A percentile compares a stretch with the other conserved stretches of the same genome.
Conservation (phyloP, 2,888 invertebrate species). For the Mythimna albipuncta region DNA sequence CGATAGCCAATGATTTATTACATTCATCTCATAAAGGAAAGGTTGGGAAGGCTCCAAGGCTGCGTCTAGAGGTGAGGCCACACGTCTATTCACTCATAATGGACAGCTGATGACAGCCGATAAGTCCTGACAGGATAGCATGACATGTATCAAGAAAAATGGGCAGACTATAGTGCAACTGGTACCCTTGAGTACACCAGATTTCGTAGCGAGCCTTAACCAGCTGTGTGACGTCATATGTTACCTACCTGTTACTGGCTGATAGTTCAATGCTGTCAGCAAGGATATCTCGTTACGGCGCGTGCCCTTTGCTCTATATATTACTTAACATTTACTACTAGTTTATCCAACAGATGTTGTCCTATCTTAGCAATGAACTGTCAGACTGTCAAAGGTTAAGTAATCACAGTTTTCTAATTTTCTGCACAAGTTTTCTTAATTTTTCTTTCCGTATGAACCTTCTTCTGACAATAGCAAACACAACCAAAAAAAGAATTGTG, state of each 20-base stretch:
- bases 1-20: constrained; percentile 71
- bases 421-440: no score
- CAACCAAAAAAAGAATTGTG: no score
- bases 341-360: no score
- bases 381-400: no score
- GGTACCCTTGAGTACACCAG: constrained; percentile 48
- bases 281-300: constrained; percentile 26
- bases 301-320: constrained; percentile 42
- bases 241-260: constrained; percentile 38
- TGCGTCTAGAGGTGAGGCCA: constrained; percentile 79
- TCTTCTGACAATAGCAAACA: no score
- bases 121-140: constrained; percentile 69
- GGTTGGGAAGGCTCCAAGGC: constrained; percentile 75
- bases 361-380: no score
- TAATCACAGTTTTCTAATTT: no score
- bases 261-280: constrained; percentile 48
- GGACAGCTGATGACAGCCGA: constrained; percentile 85
- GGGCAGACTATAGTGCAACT: constrained; percentile 47
- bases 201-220: constrained; percentile 41
- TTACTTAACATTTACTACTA: neutral
- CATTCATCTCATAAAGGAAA: constrained; percentile 76
- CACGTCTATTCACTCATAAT: constrained; percentile 82
- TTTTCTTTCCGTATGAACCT: no score
- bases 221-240: constrained; percentile 39
- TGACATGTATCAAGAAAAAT: constrained; percentile 54